Conservation (phyloP, 2,888 invertebrate genomes). For the Gisinianus flammeolus region DNA sequence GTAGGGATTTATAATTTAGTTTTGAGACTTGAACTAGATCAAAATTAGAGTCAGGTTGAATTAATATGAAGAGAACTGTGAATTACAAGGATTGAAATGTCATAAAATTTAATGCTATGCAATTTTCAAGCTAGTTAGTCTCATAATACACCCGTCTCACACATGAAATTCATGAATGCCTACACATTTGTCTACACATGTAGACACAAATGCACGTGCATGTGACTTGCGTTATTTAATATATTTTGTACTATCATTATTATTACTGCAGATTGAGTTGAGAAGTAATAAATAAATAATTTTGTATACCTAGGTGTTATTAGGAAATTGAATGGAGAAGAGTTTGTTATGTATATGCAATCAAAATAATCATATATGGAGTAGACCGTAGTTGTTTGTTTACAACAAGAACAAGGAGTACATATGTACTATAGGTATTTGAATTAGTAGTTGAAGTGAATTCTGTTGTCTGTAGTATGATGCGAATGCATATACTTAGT, state of each 20-base stretch:
- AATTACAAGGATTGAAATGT: neutral
- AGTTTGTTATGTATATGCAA: neutral
- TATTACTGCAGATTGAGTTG: too few relatives aligned
- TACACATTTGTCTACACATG: too few relatives aligned
- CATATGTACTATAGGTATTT: neutral
- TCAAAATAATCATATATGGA: neutral
- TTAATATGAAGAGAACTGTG: neutral
- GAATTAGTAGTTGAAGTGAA: neutral
- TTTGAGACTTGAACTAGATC: neutral
- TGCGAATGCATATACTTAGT: too few relatives aligned
- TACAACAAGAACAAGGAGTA: neutral
- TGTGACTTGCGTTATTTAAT: too few relatives aligned
- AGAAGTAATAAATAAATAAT: neutral
- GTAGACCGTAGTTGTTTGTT: neutral
- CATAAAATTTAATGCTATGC: neutral
- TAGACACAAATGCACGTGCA: too few relatives aligned
- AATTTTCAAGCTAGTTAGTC: neutral
- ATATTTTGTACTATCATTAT: too few relatives aligned
- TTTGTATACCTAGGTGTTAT: neutral
- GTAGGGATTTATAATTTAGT: neutral
- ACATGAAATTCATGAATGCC: too few relatives aligned
- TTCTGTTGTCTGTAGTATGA: neutral
- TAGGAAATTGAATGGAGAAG: neutral
- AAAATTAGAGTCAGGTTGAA: neutral
- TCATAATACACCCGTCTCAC: too few relatives aligned